Conservation (phyloP, 2,888 invertebrate species). For the Itoplectis maculator region DNA sequence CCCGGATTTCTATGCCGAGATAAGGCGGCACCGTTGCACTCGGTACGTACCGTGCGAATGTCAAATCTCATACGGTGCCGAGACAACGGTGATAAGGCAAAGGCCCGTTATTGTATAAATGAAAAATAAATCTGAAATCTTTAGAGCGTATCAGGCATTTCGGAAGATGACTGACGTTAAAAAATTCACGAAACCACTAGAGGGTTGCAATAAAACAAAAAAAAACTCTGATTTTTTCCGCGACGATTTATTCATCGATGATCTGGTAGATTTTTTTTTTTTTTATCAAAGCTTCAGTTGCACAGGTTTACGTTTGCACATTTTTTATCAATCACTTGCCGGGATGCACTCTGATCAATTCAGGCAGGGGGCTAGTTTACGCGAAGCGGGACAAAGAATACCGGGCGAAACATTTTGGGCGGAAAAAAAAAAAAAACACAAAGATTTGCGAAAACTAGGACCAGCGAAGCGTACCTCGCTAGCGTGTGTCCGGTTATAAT, state of each 20-base stretch:
- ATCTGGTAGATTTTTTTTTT: background rate
- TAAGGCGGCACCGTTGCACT: no score
- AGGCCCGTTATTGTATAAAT: no score
- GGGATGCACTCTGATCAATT: background rate
- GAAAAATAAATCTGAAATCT: no score
- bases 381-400: background rate
- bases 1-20: no score
- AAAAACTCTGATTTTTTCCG: background rate
- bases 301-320: no score
- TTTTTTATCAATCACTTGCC: background rate
- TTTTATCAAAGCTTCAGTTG: background rate
- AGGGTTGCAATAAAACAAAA: background rate
- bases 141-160: background rate
- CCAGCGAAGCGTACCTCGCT: slow-evolving; percentile 56
- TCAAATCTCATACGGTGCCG: no score
- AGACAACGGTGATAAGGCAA: no score
- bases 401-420: slow-evolving; percentile 6
- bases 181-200: background rate
- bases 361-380: background rate
- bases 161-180: background rate
- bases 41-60: no score
- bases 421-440: background rate
- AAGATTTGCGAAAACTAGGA: background rate
- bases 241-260: background rate
- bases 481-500: slow-evolving; percentile 63